Evolutionary conservation across 2,888 invertebrate species (phyloP), one percentile per base, ranked within the genome.

Genomic region (Tinea trinotella): DNA sequence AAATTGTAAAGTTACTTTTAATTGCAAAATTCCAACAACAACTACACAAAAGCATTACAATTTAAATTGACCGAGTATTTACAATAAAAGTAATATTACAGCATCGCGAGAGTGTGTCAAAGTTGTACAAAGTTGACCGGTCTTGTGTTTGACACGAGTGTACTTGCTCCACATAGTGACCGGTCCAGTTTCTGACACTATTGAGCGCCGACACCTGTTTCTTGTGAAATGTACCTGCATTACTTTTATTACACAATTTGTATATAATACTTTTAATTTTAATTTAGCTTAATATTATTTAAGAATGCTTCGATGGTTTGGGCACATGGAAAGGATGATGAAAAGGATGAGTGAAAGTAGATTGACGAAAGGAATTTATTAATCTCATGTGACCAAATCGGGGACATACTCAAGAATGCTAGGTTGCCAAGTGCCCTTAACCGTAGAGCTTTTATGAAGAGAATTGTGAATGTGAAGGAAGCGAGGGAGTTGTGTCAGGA

Each of bases 151-250:
- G 46, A 46, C 46, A 46, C 46, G 19, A 46, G 46, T 53, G 52
- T 15, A 5, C 52, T 35, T 53, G 52, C 52, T 35, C 52, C 19
- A 35, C 18, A 35, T 53, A 9, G 12, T 34, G 35, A 30, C 52
- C 35, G 52, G 30, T 34, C 15, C 19, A 17, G 35, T 35, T 35
- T 10, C 19, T 15, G 13, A 50, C 15, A 30, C 18, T 24, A 20
- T 52, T 30, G 52, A 34, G 7, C 19, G 22, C 22, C 9, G 52
- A 52, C 35, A 53, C 52, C 52, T 53, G 52, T 13, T 19, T 53
- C 52, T 53, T 53, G 10, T 15, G 46, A 46, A 46, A 46, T 46
- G 18, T 19, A 4, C 7, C 40, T 40, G 13, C 12, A 15, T 13
- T 12, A 40, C 15, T 40, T 9, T 24, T 40, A 4, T 15, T 30